Percentiles rank a stretch among this genome's conserved stretches.
Conservation (phyloP, 2,113 vertebrate species). For the Ciconia stormi region DNA sequence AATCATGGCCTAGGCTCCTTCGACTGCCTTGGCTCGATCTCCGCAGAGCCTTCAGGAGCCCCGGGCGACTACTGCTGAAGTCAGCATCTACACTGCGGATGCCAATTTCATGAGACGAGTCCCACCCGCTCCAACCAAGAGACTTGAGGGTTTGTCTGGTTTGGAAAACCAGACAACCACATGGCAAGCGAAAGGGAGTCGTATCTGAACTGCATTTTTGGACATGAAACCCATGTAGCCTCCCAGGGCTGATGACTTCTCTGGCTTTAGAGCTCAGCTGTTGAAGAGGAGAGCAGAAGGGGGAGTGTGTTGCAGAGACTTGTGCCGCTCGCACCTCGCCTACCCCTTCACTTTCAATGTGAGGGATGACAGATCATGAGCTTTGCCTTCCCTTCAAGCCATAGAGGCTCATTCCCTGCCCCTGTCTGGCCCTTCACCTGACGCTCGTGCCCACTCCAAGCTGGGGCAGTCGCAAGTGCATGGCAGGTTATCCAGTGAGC, state of each 20-base stretch:
- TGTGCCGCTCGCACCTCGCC: rapidly evolving
- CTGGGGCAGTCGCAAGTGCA: background rate
- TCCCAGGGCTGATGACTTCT: background rate
- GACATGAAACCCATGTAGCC: background rate
- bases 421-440: background rate
- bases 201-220: background rate
- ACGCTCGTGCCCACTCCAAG: background rate
- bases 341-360: background rate
- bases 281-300: background rate
- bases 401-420: background rate
- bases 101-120: background rate
- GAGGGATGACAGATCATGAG: background rate
- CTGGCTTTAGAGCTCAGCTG: background rate
- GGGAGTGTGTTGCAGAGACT: rapidly evolving
- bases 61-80: background rate
- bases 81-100: background rate
- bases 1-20: conserved; percentile 44
- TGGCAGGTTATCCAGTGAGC: background rate
- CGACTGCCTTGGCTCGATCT: background rate
- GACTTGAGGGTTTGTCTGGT: background rate
- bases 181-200: background rate
- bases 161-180: background rate
- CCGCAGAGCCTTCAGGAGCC: background rate
- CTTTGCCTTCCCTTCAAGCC: background rate
- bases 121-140: background rate